phyloP scores from a whole-genome alignment of 37 sponge, comb jelly and placozoan species.

The Beroe ovata region DNA sequence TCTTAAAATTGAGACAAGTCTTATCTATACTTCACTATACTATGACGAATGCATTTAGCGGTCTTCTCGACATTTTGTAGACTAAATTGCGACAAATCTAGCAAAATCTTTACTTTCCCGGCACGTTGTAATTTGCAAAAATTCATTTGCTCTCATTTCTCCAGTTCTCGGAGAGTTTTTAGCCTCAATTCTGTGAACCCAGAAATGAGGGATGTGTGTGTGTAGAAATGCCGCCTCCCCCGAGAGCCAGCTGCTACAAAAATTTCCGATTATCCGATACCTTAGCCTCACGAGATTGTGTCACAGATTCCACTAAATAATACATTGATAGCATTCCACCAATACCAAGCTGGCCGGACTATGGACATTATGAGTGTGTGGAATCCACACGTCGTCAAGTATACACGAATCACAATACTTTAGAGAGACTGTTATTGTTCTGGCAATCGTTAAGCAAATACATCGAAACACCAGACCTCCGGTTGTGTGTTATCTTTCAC shows the following conservation, averaged over 20 bases:
- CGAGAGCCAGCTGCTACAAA: no score
- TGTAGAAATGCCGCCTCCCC: no score
- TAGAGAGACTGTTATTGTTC: no score
- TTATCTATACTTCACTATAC: neutral
- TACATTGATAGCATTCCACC: neutral
- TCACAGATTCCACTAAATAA: neutral
- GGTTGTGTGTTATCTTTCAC: no score
- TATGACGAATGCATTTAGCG: neutral
- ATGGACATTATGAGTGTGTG: neutral
- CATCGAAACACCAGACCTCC: no score
- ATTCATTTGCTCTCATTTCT: no score
- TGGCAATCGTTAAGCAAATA: no score
- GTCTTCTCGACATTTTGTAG: neutral
- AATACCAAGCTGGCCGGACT: neutral
- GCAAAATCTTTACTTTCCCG: neutral
- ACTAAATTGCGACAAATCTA: neutral
- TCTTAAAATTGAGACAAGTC: no score
- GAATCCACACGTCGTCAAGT: neutral
- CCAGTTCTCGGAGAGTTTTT: no score
- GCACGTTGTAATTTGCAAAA: neutral
- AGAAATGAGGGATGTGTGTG: no score
- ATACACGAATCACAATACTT: no score
- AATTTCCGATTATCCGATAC: no score
- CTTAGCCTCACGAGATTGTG: neutral
- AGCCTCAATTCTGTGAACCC: neutral